Evolutionary conservation across 2,113 vertebrate species (phyloP).

Genomic region (Tor tambroides): DNA sequence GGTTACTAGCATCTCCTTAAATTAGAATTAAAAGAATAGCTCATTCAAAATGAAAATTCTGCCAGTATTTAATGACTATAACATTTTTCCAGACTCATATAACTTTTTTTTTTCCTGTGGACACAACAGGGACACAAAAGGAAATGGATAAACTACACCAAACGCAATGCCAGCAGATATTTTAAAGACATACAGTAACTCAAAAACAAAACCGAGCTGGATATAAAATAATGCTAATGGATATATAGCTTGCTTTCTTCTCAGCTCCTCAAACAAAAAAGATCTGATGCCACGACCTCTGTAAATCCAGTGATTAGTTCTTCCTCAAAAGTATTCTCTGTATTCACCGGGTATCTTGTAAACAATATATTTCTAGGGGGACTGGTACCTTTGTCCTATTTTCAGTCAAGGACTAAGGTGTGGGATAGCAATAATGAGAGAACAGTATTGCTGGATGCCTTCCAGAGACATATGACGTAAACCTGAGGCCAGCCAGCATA

Average conservation of each 20-base stretch:
- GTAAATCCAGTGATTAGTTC: slow-evolving; percentile 6
- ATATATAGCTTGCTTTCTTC: neutral
- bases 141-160: neutral
- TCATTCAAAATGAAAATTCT: neutral
- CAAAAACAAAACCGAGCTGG: neutral
- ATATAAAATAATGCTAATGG: neutral
- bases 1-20: neutral
- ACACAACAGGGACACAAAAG: neutral
- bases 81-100: neutral
- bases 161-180: neutral
- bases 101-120: neutral
- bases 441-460: slow-evolving; percentile 20
- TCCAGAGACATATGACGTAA: slow-evolving; percentile 21
- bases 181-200: neutral
- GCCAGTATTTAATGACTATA: neutral
- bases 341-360: neutral
- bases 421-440: slow-evolving; percentile 6
- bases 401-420: slow-evolving; percentile 32
- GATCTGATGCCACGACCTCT: neutral
- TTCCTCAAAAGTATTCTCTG: neutral
- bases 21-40: neutral
- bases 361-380: neutral
- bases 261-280: neutral
- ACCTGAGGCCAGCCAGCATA: slow-evolving; percentile 6
- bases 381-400: neutral